Evolutionary conservation across 2,888 invertebrate species (phyloP), one percentile per base, ranked within the genome.

Genomic region (Azorinus chamasolen): DNA sequence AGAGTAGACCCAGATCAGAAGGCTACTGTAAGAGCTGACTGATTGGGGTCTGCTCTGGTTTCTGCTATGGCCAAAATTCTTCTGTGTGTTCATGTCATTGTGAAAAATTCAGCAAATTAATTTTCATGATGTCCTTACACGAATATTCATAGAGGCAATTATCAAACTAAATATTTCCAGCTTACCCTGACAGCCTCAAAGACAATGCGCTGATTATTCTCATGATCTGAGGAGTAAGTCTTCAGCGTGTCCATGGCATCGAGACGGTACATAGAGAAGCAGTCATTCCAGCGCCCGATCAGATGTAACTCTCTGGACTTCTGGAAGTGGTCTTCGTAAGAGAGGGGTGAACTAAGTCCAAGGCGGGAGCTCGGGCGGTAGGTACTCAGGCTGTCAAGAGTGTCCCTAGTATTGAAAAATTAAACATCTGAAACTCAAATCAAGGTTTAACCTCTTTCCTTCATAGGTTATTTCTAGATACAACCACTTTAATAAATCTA

Each of bases 191-290:
- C 78, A 27, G 89, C 91, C 69, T 88, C 74, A 78, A 91, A 92
- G 81, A 91, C 79, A 69, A 93, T 93, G 66, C 92, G 81, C 82
- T 93, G 92, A 80, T 92, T 92, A 75, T 91, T 92, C 73, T 93
- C 93, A 62, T 92, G 87, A 79, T 93, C 93, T 69, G 91, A 90
- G 3, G 88, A 89, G 79, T 90, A 92, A 18, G 87, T 82, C 24
- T 92, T 79, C 32, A 93, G 87, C 1, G 89, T 92, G 73, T 93
- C 92, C 91, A 93, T 91, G 61, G 93, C 93, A 75, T 92, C 91
- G 1, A 92, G 87, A 10, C 93, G 88, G 54, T 92, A 91, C 69
- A 88, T 87, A 27, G 91, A 87, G 77, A 91, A 93, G 87, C 92
- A 88, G 83, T 93, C 93, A 69, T 93, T 93, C 87, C 90, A 93